A percentile compares a stretch with the other conserved stretches of the same genome.
phyloP scores from a whole-genome alignment of 2,113 vertebrate genomes.

The Globicephala melas region DNA sequence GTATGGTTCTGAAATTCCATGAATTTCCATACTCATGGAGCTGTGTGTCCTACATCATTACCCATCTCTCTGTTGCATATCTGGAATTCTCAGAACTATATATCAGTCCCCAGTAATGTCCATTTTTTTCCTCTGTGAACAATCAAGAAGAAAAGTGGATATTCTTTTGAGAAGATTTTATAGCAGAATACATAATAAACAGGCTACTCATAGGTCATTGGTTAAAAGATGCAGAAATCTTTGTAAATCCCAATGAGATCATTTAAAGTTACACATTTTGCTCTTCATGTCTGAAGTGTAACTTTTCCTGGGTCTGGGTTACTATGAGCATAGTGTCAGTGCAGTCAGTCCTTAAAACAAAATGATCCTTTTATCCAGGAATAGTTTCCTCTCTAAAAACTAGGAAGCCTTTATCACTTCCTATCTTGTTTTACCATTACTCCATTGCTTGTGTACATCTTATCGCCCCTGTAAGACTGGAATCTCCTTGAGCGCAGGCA shows the following conservation, averaged over 20 bases:
- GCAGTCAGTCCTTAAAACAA: background rate
- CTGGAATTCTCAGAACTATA: slow-evolving; percentile 51
- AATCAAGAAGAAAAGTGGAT: background rate
- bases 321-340: background rate
- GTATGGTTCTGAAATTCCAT: slow-evolving; percentile 63
- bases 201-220: background rate
- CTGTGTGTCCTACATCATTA: slow-evolving; percentile 19
- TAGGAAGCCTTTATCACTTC: background rate
- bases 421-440: background rate
- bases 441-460: background rate
- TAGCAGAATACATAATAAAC: background rate
- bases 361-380: background rate
- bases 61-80: background rate
- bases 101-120: background rate
- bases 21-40: slow-evolving; percentile 37
- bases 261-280: background rate
- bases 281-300: background rate
- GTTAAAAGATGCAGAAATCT: background rate
- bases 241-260: background rate
- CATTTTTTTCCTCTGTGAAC: background rate
- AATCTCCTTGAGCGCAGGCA: slow-evolving; percentile 19
- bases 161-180: background rate
- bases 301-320: background rate
- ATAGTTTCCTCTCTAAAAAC: background rate
- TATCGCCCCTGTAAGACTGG: background rate